Base-by-base conservation (phyloP, 2,888 invertebrate genomes). In the Caenorhabditis doughertyi region DNA sequence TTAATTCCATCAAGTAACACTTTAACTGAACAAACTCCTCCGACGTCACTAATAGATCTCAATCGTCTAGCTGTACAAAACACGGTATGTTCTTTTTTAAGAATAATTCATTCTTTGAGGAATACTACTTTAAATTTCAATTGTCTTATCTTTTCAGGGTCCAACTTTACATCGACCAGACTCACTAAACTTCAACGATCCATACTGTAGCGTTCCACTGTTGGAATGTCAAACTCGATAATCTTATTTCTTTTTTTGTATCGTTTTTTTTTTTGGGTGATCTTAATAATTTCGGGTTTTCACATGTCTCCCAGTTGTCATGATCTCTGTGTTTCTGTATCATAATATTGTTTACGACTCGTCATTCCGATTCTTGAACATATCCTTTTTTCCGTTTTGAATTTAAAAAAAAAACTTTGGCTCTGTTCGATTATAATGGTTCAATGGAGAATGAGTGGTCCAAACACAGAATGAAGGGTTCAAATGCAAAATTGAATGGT, bases 101-200 rank as follows among this genome's bases (percentile, higher is more conserved):
- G n/a, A n/a, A n/a, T n/a, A n/a, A n/a, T n/a, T n/a, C n/a, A n/a
- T n/a, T n/a, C n/a, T n/a, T n/a, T n/a, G n/a, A n/a, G n/a, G n/a
- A n/a, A n/a, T n/a, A n/a, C n/a, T n/a, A n/a, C n/a, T n/a, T n/a
- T n/a, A n/a, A n/a, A n/a, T n/a, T n/a, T n/a, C n/a, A n/a, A n/a
- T n/a, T n/a, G n/a, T n/a, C n/a, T n/a, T n/a, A n/a, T n/a, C n/a
- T n/a, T n/a, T 72, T 56, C 73, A 80, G 80, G 81, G 81, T 23
- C 81, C 81, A 21, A 64, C 81, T 44, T 58, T 81, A 11, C 81
- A 77, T 27, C 76, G 81, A 8, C 81, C 81, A 23, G 67, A 70
- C 18, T 72, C 62, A 9, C 47, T 81, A 18, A 81, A 81, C 53
- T 71, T 81, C 67, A 39, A 77, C 35, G 71, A 76, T 29, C 21